Percentiles rank a stretch among this genome's conserved stretches.
Conservation (phyloP, 2,797 vertebrate species). For the Enteromius mattozi region DNA sequence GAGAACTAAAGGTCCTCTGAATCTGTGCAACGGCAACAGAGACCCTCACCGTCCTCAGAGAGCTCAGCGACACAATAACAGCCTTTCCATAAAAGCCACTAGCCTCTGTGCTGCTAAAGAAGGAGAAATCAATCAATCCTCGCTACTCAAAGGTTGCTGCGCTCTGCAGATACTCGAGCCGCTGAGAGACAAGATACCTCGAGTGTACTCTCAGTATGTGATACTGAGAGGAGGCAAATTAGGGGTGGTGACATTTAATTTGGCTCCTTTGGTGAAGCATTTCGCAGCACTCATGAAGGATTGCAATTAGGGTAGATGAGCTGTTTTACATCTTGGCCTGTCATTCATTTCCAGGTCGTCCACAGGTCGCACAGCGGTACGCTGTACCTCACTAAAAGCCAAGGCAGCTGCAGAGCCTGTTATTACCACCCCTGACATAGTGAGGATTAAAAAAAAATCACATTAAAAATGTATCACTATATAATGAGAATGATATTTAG, state of each 20-base stretch:
- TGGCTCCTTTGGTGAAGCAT: slow-evolving; percentile 40
- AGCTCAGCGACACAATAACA: background rate
- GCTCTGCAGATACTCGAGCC: slow-evolving; percentile 27
- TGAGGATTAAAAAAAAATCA: slow-evolving; percentile 17
- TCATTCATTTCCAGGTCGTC: slow-evolving; percentile 55
- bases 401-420: slow-evolving; percentile 16
- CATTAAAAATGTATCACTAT: slow-evolving; percentile 19
- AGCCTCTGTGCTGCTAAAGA: slow-evolving; percentile 11
- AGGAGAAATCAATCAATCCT: slow-evolving; percentile 25
- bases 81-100: slow-evolving; percentile 22
- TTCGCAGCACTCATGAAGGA: slow-evolving; percentile 51
- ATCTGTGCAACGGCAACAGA: background rate
- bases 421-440: background rate
- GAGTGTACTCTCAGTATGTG: slow-evolving; percentile 35
- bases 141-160: background rate
- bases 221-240: slow-evolving; percentile 55
- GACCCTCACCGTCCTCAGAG: background rate
- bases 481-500: slow-evolving; percentile 40
- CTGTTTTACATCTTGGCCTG: slow-evolving; percentile 57
- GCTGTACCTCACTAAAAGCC: slow-evolving; percentile 21
- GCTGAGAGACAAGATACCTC: slow-evolving; percentile 27
- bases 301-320: slow-evolving; percentile 55
- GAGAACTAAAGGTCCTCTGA: background rate
- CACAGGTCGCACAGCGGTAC: slow-evolving; percentile 17
- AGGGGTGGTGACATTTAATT: slow-evolving; percentile 63